Percentiles rank a stretch among this genome's conserved stretches.
Evolutionary conservation across 2,888 invertebrate genomes (phyloP).

Genomic region (Lamellibrachia satsuma): DNA sequence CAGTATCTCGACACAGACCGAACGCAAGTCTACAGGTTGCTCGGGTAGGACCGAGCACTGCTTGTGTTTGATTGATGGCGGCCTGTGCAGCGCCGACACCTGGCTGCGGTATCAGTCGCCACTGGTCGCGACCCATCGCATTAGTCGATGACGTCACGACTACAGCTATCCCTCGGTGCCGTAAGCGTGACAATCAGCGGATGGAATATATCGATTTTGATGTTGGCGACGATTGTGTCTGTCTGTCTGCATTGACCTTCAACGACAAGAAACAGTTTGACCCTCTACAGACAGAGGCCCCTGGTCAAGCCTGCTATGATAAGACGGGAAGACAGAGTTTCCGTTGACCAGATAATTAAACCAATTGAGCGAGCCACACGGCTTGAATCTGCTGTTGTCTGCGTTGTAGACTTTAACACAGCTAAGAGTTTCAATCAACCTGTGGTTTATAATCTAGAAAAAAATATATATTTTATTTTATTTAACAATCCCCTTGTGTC

Average conservation of each 20-base stretch:
- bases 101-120: not conserved
- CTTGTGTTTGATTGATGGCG: too few relatives aligned
- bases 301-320: not conserved
- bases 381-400: too few relatives aligned
- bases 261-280: not conserved
- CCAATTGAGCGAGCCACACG: not conserved
- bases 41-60: too few relatives aligned
- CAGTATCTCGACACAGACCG: not conserved
- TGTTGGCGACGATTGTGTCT: not conserved
- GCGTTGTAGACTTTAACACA: too few relatives aligned
- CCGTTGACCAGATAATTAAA: not conserved
- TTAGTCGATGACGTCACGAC: not conserved
- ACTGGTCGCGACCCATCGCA: not conserved
- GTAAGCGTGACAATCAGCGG: not conserved
- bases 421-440: too few relatives aligned
- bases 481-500: too few relatives aligned
- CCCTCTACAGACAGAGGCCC: not conserved
- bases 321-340: not conserved
- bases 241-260: not conserved
- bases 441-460: too few relatives aligned
- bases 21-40: too few relatives aligned
- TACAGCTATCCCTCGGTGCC: not conserved
- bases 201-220: not conserved
- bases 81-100: not conserved
- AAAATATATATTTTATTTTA: too few relatives aligned